Conservation (phyloP, 2,888 invertebrate species). For the Sclerodermus sp. region DNA sequence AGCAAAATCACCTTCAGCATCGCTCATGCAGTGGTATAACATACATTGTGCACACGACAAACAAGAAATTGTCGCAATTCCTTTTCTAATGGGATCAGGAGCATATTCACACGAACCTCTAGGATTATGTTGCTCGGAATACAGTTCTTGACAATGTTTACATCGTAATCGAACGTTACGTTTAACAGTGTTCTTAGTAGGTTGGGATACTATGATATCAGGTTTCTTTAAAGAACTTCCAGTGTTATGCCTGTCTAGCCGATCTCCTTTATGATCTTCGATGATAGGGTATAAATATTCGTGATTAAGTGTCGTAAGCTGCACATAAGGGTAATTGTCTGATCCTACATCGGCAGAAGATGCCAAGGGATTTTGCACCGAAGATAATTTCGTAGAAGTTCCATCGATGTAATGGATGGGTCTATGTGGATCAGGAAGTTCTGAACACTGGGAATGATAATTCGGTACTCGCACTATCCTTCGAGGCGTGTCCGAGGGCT, state of each 20-base stretch:
- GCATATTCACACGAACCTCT: conserved; percentile 84
- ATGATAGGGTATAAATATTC: conserved; percentile 87
- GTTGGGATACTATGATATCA: conserved; percentile 61
- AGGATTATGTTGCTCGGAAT: conserved; percentile 81
- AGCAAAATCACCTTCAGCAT: conserved; percentile 84
- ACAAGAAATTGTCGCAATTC: conserved; percentile 82
- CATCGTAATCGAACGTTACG: conserved; percentile 59
- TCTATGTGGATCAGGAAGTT: conserved; percentile 45
- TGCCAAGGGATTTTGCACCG: conserved; percentile 42
- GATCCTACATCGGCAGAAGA: conserved; percentile 50
- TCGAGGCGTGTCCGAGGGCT: conserved; percentile 53
- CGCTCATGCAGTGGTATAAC: conserved; percentile 92
- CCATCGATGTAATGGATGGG: conserved; percentile 47
- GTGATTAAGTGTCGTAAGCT: conserved; percentile 75
- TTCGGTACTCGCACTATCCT: conserved; percentile 40
- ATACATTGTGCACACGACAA: conserved; percentile 86
- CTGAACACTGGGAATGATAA: conserved; percentile 48
- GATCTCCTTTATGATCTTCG: conserved; percentile 58
- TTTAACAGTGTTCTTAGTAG: conserved; percentile 51
- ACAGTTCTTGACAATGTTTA: conserved; percentile 80
- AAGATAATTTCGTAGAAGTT: conserved; percentile 31
- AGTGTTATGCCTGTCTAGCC: conserved; percentile 48
- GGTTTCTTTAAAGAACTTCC: conserved; percentile 67
- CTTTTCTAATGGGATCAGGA: conserved; percentile 79
- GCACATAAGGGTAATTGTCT: conserved; percentile 82